A percentile compares a stretch with the other conserved stretches of the same genome.
Evolutionary conservation across 2,113 vertebrate species (phyloP).

Genomic region (Pseudonaja textilis): DNA sequence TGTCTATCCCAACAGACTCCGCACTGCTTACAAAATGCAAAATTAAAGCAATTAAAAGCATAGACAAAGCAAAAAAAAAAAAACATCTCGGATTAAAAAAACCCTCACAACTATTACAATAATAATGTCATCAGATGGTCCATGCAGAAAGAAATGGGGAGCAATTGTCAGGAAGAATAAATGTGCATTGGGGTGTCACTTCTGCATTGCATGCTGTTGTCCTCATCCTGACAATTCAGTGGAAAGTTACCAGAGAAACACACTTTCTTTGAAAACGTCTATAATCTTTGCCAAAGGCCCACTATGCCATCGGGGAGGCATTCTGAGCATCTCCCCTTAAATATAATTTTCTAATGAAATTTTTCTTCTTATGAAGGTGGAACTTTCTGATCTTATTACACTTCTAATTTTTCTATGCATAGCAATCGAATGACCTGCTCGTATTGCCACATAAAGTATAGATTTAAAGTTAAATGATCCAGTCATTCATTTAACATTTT

Average conservation of each 20-base stretch:
- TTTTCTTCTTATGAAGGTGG: constrained; percentile 79
- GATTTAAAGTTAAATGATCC: constrained; percentile 78
- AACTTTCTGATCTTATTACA: constrained; percentile 73
- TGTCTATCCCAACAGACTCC: background rate
- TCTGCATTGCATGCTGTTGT: background rate
- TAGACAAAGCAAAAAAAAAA: background rate
- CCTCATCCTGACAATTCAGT: no score
- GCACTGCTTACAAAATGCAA: background rate
- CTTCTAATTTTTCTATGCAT: constrained; percentile 76
- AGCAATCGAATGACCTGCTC: constrained; percentile 74
- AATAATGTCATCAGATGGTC: background rate
- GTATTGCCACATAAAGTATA: constrained; percentile 72
- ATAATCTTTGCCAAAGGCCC: constrained; percentile 1
- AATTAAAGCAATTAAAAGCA: background rate
- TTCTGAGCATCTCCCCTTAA: constrained; percentile 59
- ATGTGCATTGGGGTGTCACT: background rate
- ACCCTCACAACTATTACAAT: no score
- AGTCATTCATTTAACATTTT: constrained; percentile 75
- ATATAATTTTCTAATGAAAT: constrained; percentile 73
- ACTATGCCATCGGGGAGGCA: constrained; percentile 35
- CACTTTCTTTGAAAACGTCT: background rate
- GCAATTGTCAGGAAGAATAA: background rate
- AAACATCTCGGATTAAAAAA: background rate
- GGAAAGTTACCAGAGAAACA: background rate
- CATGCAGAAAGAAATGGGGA: background rate